These are phyloP conservation scores for Epinephelus cyanopodus DNA, from an alignment of 2,113 vertebrate genomes.

Conservation along the genomic window DNA sequence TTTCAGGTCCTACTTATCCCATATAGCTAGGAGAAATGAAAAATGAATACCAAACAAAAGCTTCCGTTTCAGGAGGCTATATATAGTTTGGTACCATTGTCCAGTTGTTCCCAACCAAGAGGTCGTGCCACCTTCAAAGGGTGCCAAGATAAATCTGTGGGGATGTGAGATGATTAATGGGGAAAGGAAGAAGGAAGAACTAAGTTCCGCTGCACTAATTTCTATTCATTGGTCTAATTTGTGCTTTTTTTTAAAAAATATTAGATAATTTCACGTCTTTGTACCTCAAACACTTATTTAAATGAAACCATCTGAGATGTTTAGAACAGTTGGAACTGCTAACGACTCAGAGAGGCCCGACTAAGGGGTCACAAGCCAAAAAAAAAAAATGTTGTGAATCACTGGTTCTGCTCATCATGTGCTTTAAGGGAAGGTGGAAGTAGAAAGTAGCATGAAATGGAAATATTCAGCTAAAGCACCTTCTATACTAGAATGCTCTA, in stretches of 20 bases:
- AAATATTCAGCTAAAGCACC: background rate
- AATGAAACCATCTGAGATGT: background rate
- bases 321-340: background rate
- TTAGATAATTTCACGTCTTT: background rate
- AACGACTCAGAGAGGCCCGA: too few species aligned
- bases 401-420: too few species aligned
- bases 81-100: too few species aligned
- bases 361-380: too few species aligned
- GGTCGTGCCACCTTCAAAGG: background rate
- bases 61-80: too few species aligned
- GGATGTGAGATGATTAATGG: background rate
- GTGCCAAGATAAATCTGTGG: background rate
- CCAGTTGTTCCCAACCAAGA: background rate
- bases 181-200: background rate
- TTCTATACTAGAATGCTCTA: background rate
- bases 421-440: too few species aligned
- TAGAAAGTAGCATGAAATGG: background rate
- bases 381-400: too few species aligned
- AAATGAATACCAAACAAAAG: too few species aligned
- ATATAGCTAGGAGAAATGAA: too few species aligned
- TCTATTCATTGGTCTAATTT: constrained; percentile 1
- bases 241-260: background rate
- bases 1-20: too few species aligned
- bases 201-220: background rate
- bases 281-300: background rate